Percentiles rank a stretch among this genome's conserved stretches.
Evolutionary conservation across 2,888 invertebrate genomes (phyloP).

Genomic region (Dastarcus helophoroides): DNA sequence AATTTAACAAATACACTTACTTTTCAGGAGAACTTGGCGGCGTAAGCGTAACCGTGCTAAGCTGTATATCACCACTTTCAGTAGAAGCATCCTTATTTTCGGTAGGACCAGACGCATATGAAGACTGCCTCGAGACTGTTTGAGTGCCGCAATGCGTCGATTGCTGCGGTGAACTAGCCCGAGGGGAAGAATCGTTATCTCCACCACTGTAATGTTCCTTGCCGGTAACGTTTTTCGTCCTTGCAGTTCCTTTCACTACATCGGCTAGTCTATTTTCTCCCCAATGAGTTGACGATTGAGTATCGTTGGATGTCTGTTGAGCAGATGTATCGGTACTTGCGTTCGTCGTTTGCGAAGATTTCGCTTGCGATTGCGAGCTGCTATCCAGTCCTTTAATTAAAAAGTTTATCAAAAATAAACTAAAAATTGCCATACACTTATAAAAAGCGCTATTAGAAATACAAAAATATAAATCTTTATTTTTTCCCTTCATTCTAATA

Average conservation of each 20-base stretch:
- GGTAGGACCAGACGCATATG: constrained; percentile 16
- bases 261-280: constrained; percentile 61
- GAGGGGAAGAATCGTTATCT: constrained; percentile 28
- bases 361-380: constrained; percentile 16
- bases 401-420: too few species aligned
- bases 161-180: constrained; percentile 31
- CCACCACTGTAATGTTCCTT: constrained; percentile 24
- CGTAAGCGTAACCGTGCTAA: constrained; percentile 41
- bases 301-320: constrained; percentile 26
- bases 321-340: constrained; percentile 16
- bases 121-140: constrained; percentile 14
- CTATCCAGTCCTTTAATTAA: constrained; percentile 22
- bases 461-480: too few species aligned
- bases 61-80: constrained; percentile 29
- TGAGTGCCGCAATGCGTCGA: too few species aligned
- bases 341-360: constrained; percentile 27
- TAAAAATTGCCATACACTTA: too few species aligned
- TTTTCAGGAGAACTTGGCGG: constrained; percentile 52
- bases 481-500: too few species aligned
- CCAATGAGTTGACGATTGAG: constrained; percentile 32
- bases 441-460: too few species aligned
- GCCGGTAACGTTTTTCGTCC: constrained; percentile 38
- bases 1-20: too few species aligned
- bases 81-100: constrained; percentile 27
- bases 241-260: constrained; percentile 65